Base-by-base conservation (phyloP, 2,888 invertebrate species). In the Lepidocyrtoides sp. region DNA sequence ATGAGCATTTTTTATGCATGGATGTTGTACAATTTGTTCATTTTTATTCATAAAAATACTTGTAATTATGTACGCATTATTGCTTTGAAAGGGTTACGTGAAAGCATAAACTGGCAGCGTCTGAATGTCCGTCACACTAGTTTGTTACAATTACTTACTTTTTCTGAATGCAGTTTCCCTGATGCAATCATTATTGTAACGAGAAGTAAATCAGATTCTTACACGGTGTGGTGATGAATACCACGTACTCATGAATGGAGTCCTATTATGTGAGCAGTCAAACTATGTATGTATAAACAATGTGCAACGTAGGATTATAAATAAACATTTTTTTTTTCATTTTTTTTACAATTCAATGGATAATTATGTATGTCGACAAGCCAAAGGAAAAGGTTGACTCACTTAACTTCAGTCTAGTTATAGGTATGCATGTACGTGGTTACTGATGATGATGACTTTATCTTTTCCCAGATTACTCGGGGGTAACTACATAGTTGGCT, bases 331-430 rank as follows among this genome's bases (percentile, higher is more conserved):
- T 66, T 44, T 63, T 63, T 48, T 66, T 32, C 60, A 82, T 54
- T 44, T 44, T 75, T 44, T 75, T 12, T 48, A 14, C 14, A 48
- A 75, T 48, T 75, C 48, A 75, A 44, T 48, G 75, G 20, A 48
- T 48, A 41, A 44, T 4, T 20, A 85, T 85, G 83, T 83, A 23
- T 72, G 69, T 72, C 69, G 51, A 69, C 29, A 48, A 32, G 66
- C 60, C 14, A 17, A 7, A 7, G 32, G 26, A 14, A n/a, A 82
- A 41, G 51, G 84, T 85, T 85, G 84, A 85, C 72, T 85, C 54
- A 72, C 26, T 60, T 63, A 63, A 82, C 69, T 51, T 41, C 66
- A 60, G 29, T 1, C 20, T 26, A 29, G 54, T 4, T 2, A 48
- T 8, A 12, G 7, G 48, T 14, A 2, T 3, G 57, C 10, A 20